Evolutionary conservation across 2,113 vertebrate species (phyloP), one percentile per base, ranked within the genome.

Genomic region (Sporophila hypoxantha): DNA sequence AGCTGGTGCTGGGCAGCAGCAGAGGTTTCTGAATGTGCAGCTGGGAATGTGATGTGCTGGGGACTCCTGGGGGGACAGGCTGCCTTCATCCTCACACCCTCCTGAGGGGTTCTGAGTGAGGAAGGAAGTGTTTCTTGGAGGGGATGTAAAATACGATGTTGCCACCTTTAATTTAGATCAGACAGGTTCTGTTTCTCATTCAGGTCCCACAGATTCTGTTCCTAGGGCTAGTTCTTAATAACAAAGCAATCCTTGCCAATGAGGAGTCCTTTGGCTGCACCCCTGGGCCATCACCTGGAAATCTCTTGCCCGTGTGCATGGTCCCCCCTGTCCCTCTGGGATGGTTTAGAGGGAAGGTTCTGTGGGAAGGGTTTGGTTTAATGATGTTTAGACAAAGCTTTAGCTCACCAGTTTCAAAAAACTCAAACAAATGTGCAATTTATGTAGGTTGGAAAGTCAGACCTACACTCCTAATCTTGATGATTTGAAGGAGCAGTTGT

Each of bases 381-480:
- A 23, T 1, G 4, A n/a, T 20, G 13, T 36, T 36, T 36, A 36
- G 36, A 36, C 36, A 36, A 36, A 8, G 5, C 42, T 32, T 13
- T 4, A 16, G 20, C 27, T 75, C 23, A 6, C 13, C 44, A 27
- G 7, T 5, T 41, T 32, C n/a, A 25, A 18, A 60, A 30, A 8
- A 2, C 6, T 26, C 27, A n/a, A 34, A 32, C 26, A 44, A n/a
- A 29, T 3, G 1, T 2, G 20, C 52, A 32, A 21, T 82, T 65
- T 2, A 0, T 3, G 0, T 0, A 3, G n/a, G 21, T 8, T 34
- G 26, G 9, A 13, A 42, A 52, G 32, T 9, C 60, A 87, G 52
- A 26, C 5, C 10, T 25, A 1, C 17, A 6, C 2, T 55, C 17
- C 2, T 23, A 3, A 3, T 59, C 52, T 29, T 32, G 37, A 19